Conservation (phyloP, 2,888 invertebrate genomes). For the Cheilosia soror region DNA sequence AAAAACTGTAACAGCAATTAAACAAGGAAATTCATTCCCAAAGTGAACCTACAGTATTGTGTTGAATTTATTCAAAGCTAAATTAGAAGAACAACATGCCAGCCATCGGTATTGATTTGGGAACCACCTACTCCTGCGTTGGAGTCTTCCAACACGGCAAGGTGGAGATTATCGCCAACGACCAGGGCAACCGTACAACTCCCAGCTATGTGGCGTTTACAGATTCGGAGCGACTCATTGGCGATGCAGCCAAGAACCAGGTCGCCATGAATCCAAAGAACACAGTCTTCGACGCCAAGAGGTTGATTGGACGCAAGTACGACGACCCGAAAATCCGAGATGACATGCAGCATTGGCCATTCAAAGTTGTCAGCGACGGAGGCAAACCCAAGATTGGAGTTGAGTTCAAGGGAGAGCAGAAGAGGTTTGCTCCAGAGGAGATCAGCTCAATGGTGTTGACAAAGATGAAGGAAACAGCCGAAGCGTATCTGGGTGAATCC, state of each 20-base stretch:
- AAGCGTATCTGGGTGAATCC: conserved; percentile 93
- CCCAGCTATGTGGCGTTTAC: conserved; percentile 91
- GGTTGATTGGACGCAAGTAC: conserved; percentile 95
- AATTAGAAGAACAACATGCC: conserved; percentile 79
- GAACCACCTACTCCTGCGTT: conserved; percentile 92
- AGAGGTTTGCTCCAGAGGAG: conserved; percentile 95
- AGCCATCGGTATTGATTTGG: conserved; percentile 92
- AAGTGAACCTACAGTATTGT: neutral
- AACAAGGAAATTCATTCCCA: neutral
- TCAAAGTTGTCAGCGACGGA: conserved; percentile 91
- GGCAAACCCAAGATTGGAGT: conserved; percentile 93
- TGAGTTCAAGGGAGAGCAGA: conserved; percentile 93
- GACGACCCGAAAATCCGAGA: conserved; percentile 93
- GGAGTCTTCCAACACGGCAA: conserved; percentile 91
- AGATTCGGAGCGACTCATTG: conserved; percentile 92
- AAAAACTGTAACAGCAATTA: neutral
- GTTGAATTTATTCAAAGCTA: neutral
- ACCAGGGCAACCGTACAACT: conserved; percentile 90
- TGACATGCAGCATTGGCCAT: conserved; percentile 98
- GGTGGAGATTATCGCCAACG: conserved; percentile 91
- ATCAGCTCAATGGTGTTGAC: conserved; percentile 96
- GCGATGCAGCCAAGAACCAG: conserved; percentile 91
- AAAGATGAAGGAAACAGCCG: conserved; percentile 97
- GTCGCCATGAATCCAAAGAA: conserved; percentile 93
- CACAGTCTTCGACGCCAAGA: conserved; percentile 95